Evolutionary conservation across 2,797 vertebrate species (phyloP).

Genomic region (Lacerta viridis): DNA sequence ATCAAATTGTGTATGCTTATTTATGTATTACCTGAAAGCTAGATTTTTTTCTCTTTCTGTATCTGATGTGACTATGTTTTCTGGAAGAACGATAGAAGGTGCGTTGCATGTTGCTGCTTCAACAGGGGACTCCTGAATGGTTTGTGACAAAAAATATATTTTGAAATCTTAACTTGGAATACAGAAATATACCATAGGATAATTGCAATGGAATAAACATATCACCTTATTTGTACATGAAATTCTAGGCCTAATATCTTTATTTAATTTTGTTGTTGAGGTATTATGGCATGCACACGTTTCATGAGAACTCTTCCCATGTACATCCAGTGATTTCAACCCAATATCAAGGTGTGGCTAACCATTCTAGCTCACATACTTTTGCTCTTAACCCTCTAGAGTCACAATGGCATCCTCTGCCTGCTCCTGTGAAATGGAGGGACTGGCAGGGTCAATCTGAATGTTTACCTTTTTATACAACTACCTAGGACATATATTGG

Average conservation of each 20-base stretch:
- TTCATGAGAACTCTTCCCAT: not conserved
- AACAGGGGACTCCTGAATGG: slow-evolving; percentile 78
- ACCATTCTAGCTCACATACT: not conserved
- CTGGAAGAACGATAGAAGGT: slow-evolving; percentile 91
- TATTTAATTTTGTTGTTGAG: not conserved
- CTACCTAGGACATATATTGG: not conserved
- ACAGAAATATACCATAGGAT: not conserved
- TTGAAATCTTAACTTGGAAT: slow-evolving; percentile 38
- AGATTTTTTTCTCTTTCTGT: slow-evolving; percentile 84
- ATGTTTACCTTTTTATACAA: not conserved
- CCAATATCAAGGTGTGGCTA: not conserved
- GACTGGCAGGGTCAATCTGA: not conserved
- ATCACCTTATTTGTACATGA: not conserved
- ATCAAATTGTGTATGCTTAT: not conserved
- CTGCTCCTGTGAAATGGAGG: not conserved
- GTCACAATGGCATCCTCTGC: not conserved
- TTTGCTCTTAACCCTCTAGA: not conserved
- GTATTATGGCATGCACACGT: not conserved
- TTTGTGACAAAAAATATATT: slow-evolving; percentile 58
- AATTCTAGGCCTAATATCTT: not conserved
- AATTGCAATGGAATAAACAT: not conserved
- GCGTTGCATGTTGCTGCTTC: slow-evolving; percentile 79
- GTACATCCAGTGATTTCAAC: not conserved
- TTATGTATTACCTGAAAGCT: slow-evolving; percentile 84
- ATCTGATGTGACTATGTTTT: slow-evolving; percentile 80